phyloP scores from a whole-genome alignment of 2,888 invertebrate genomes.

The Oeneis ivallda region DNA sequence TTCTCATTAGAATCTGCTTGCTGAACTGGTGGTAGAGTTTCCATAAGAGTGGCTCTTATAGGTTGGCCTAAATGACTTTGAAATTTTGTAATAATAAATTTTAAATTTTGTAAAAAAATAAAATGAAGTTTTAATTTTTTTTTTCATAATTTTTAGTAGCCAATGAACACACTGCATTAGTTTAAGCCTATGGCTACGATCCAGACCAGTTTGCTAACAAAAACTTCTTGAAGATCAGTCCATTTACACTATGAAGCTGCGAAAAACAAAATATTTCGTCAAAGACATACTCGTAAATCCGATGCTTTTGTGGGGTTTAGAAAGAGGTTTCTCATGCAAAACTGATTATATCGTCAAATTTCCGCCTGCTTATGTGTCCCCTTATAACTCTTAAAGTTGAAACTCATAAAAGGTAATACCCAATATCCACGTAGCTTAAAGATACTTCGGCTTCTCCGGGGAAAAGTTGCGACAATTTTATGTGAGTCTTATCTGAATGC shows the following conservation, averaged over 20 bases:
- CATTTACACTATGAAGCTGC: background rate
- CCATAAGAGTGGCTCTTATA: no score
- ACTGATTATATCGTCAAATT: conserved; percentile 11
- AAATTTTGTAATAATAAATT: no score
- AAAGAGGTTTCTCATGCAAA: background rate
- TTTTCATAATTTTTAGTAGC: no score
- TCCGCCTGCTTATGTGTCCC: background rate
- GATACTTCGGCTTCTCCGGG: background rate
- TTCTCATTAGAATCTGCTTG: no score
- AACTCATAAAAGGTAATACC: conserved; percentile 14
- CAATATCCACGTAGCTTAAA: conserved; percentile 4
- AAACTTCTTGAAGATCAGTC: background rate
- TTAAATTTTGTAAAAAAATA: no score
- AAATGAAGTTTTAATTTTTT: no score
- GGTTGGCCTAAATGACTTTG: no score
- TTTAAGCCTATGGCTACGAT: no score
- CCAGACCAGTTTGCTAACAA: no score
- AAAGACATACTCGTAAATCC: background rate
- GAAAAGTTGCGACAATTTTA: background rate
- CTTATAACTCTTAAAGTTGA: conserved; percentile 7
- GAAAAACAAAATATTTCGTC: background rate
- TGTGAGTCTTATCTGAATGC: background rate
- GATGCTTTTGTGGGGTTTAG: background rate
- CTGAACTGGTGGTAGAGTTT: no score
- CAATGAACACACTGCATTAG: no score